phyloP scores from a whole-genome alignment of 2,888 invertebrate species.

The Trissoscelio sp. region DNA sequence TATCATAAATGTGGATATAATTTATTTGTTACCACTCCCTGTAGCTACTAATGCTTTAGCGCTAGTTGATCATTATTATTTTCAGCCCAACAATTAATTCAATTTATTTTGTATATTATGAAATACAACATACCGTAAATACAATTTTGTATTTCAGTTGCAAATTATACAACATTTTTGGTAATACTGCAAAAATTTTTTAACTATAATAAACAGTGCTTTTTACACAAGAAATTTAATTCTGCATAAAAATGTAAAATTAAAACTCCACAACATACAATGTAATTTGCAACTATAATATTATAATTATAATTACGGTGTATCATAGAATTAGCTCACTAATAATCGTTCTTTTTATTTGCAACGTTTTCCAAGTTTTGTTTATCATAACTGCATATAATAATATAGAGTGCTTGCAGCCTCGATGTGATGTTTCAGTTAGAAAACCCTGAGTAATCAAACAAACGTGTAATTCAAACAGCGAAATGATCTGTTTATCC shows the following conservation, averaged over 20 bases:
- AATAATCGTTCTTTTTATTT: constrained; percentile 24
- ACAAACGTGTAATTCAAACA: constrained; percentile 33
- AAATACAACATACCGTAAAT: too few relatives aligned
- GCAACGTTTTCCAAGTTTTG: constrained; percentile 17
- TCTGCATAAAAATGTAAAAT: too few relatives aligned
- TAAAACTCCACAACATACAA: too few relatives aligned
- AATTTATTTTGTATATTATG: too few relatives aligned
- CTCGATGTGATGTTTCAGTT: constrained; percentile 78
- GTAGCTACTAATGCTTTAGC: constrained; percentile 13
- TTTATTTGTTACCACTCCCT: not conserved
- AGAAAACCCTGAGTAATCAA: constrained; percentile 22
- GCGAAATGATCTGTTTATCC: constrained; percentile 24
- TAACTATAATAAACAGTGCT: not conserved
- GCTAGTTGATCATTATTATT: not conserved
- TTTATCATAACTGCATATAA: constrained; percentile 20
- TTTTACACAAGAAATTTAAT: too few relatives aligned
- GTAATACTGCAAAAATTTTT: too few relatives aligned
- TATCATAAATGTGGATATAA: not conserved
- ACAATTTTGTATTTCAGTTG: too few relatives aligned
- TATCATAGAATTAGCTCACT: not conserved
- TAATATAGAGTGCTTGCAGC: constrained; percentile 70
- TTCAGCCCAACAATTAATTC: too few relatives aligned
- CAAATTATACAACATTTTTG: too few relatives aligned
- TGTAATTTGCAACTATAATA: too few relatives aligned
- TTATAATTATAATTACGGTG: too few relatives aligned